Base-by-base conservation (phyloP, 2,113 vertebrate species). In the Sapayoa aenigma region DNA sequence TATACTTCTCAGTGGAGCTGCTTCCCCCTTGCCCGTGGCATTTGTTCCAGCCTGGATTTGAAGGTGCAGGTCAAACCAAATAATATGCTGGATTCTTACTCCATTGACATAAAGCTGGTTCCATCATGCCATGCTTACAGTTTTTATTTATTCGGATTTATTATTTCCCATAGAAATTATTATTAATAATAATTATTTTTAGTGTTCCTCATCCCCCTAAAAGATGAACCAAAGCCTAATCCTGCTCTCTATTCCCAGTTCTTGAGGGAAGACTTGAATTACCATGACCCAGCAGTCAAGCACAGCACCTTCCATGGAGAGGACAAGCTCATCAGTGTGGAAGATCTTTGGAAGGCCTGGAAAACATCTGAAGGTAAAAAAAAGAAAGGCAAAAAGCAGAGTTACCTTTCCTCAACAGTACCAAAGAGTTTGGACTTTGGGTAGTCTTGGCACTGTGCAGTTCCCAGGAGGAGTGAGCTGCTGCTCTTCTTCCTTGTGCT, bases 271-370 rank as follows among this genome's bases (percentile, higher is more conserved):
- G 99, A 99, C 96, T 96, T 99, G 73, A 99, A 99, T 93, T 99
- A 99, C 91, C 99, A 99, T 11, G 99, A 99, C 93, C 99, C 99
- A 4, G 99, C 99, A 23, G 98, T 98, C 78, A 99, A 99, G 87
- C 99, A 99, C 94, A 99, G 99, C 98, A 99, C 97, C 81, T 99
- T 99, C 97, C 99, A 99, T 37, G 99, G 99, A 7, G 99, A 99
- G 42, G 99, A 99, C 97, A 99, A 99, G 75, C 98, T 99, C 97
- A 99, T 99, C 95, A 99, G 99, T 2, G 99, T 99, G 97, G 99
- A 99, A 60, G 99, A 99, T 87, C 97, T 99, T 39, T 99, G 99
- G 99, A 99, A 99, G 19, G 96, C 99, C 13, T 99, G 99, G 99
- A 99, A 99, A 92, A 97, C 98, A 24, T 99, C 99, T 4, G 98